phyloP scores from a whole-genome alignment of 2,888 invertebrate species.

The Phlogophora meticulosa region DNA sequence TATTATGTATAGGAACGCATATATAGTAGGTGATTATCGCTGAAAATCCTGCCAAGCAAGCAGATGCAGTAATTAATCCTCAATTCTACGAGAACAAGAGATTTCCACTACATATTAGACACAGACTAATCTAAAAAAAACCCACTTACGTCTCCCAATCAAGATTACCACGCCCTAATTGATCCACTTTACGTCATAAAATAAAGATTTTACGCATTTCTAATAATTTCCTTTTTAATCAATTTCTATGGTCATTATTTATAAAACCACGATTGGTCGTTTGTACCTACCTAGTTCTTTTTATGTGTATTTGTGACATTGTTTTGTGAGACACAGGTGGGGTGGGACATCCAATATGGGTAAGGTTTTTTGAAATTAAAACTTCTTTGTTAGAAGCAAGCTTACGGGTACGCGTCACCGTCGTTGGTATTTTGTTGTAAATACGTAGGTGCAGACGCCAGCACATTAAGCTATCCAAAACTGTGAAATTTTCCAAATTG shows the following conservation, averaged over 20 bases:
- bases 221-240: slow-evolving; percentile 31
- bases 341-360: slow-evolving; percentile 28
- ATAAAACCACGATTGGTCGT: background rate
- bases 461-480: no score
- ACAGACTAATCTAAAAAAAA: background rate
- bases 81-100: no score
- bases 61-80: no score
- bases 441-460: no score
- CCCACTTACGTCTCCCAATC: background rate
- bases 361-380: slow-evolving; percentile 8
- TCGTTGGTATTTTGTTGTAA: no score
- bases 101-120: background rate
- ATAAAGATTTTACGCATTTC: slow-evolving; percentile 32
- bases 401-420: no score
- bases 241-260: slow-evolving; percentile 46
- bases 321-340: background rate
- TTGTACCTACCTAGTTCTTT: background rate
- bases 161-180: slow-evolving; percentile 25
- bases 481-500: no score
- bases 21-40: no score
- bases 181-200: slow-evolving; percentile 31
- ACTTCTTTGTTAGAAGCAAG: no score
- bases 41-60: no score
- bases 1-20: no score
- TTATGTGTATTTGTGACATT: slow-evolving; percentile 12